Evolutionary conservation across 2,888 invertebrate genomes (phyloP), one percentile per base, ranked within the genome.

Genomic region (Drosophila infuscata): DNA sequence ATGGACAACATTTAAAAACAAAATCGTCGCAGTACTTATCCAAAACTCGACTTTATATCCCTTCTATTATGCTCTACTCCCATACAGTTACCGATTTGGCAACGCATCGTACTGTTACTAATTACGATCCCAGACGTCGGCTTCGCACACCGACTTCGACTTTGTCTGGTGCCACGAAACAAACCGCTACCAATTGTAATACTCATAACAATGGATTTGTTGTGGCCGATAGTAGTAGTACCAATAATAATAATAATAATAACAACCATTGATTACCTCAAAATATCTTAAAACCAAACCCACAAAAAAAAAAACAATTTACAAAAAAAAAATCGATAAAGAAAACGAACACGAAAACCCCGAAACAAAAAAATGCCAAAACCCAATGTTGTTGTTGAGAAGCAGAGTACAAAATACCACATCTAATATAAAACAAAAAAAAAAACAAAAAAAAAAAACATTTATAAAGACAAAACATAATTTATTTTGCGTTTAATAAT

Each of bases 211-310:
- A 91, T 91, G 92, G 92, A 92, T 92, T 89, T 88, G 91, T 85
- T 82, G 84, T 92, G 86, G 91, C 92, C 83, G 91, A 91, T 91
- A 92, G 91, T 91, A 88, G 90, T 91, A 92, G 91, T 87, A 82
- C 59, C 89, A 76, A 70, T 74, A 83, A 76, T 72, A 73, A 80
- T 72, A 73, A 80, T 72, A 71, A 54, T 62, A 69, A 78, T 71
- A 81, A 69, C 72, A 71, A 78, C 70, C 77, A 76, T 81, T 78
- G 63, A 78, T 58, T 81, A 81, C 77, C 78, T 78, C 81, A 52
- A 82, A 68, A 59, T 70, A 62, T 62, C 65, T 36, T 12, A 38
- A 69, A 49, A 51, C 70, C 61, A 60, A 66, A 38, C 56, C 57
- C 56, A 56, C 38, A 49, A 48, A 51, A 32, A 8, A 8, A 32